These are phyloP conservation scores for Eristalis pertinax DNA, from an alignment of 2,888 invertebrate genomes.

Conservation along the genomic window DNA sequence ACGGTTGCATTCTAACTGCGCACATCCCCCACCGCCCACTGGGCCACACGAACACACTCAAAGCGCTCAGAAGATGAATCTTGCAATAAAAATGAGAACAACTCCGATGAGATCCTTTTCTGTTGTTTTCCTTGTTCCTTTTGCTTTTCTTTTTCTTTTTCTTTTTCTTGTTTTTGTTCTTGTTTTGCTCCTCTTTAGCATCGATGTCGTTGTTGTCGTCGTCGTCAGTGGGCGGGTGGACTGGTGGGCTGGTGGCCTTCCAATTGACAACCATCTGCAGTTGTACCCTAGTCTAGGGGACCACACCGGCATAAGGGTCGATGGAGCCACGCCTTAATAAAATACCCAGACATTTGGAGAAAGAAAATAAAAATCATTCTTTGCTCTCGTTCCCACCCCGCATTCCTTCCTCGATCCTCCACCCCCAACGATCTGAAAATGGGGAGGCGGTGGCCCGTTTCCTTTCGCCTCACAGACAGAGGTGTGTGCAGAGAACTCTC, in stretches of 20 bases:
- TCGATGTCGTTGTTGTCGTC: neutral
- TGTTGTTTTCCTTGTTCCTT: slow-evolving; percentile 7
- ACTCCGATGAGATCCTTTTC: slow-evolving; percentile 7
- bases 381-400: slow-evolving; percentile 8
- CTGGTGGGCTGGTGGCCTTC: slow-evolving; percentile 47
- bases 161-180: neutral
- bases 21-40: neutral
- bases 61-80: slow-evolving; percentile 12
- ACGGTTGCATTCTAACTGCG: neutral
- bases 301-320: slow-evolving; percentile 37
- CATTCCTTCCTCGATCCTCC: slow-evolving; percentile 11
- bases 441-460: slow-evolving; percentile 7
- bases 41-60: neutral
- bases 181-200: slow-evolving; percentile 9
- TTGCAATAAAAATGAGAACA: slow-evolving; percentile 27
- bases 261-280: slow-evolving; percentile 70
- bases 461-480: slow-evolving; percentile 48
- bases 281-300: slow-evolving; percentile 27
- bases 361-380: slow-evolving; percentile 67
- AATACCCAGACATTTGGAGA: slow-evolving; percentile 69
- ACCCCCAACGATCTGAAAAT: neutral
- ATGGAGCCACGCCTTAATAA: slow-evolving; percentile 72
- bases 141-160: neutral
- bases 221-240: neutral
- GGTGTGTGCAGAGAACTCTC: slow-evolving; percentile 44